Evolutionary conservation across 92 coral and sea anemone genomes (phyloP).

Genomic region (Phenganax marumi): DNA sequence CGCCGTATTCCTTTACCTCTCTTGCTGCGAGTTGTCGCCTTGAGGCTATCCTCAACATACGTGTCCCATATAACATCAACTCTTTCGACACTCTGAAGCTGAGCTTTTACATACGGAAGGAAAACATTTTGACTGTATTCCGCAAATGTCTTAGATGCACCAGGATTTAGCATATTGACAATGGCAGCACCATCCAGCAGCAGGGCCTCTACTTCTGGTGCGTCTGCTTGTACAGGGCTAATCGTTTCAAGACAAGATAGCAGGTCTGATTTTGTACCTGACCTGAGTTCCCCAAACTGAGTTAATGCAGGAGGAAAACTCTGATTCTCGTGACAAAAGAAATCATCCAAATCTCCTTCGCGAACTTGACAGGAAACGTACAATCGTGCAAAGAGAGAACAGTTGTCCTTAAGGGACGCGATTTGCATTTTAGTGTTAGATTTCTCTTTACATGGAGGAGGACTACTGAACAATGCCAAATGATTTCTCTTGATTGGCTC

Average conservation of each 20-base stretch:
- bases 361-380: slow-evolving; percentile 7
- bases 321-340: slow-evolving; percentile 8
- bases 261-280: background rate
- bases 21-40: background rate
- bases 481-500: background rate
- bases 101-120: too few relatives aligned
- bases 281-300: background rate
- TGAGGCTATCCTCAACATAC: background rate
- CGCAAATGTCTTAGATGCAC: background rate
- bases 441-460: background rate
- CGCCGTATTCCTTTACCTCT: background rate
- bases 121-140: background rate
- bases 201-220: background rate
- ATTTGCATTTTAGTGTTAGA: background rate
- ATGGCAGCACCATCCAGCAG: background rate
- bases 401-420: slow-evolving; percentile 9
- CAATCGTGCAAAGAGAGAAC: background rate
- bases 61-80: background rate
- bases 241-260: background rate
- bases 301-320: slow-evolving; percentile 4
- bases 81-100: background rate
- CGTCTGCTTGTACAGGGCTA: background rate
- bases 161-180: background rate
- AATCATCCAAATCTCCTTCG: slow-evolving; percentile 3
- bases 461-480: background rate